Percentiles rank a stretch among this genome's conserved stretches.
phyloP scores from a whole-genome alignment of 2,797 vertebrate species.

The Hypotaenidia philippensis region DNA sequence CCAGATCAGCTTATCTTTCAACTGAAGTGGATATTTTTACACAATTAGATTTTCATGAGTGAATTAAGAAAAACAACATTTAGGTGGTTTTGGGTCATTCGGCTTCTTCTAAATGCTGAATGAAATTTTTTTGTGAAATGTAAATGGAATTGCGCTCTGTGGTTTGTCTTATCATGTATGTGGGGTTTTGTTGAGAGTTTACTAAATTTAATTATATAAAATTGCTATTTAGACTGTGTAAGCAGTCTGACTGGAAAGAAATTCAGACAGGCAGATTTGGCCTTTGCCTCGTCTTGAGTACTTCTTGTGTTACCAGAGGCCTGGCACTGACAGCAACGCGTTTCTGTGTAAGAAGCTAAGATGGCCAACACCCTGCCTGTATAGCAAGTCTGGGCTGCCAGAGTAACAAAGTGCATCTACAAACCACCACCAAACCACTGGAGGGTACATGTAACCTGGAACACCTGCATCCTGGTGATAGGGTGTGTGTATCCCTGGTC shows the following conservation, averaged over 20 bases:
- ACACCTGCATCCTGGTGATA: background rate
- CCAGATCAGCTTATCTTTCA: background rate
- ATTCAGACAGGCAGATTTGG: background rate
- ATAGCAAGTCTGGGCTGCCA: background rate
- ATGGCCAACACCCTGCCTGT: background rate
- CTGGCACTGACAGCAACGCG: background rate
- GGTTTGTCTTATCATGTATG: too few relatives aligned
- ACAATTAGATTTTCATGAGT: background rate
- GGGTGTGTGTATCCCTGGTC: rapidly evolving
- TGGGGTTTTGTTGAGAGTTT: background rate
- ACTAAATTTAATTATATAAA: background rate
- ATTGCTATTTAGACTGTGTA: background rate
- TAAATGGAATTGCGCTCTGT: background rate
- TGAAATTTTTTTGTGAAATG: background rate
- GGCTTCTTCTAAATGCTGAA: background rate
- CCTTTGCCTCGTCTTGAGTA: background rate
- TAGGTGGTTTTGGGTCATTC: background rate
- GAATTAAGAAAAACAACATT: background rate
- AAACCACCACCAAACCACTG: background rate
- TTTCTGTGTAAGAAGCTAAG: background rate
- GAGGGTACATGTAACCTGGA: background rate
- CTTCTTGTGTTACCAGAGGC: background rate
- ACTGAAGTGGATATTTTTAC: background rate
- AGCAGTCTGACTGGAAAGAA: background rate
- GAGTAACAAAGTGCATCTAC: background rate